Percentiles rank a stretch among this genome's conserved stretches.
phyloP scores from a whole-genome alignment of 2,888 invertebrate species.

The Sicus ferrugineus region DNA sequence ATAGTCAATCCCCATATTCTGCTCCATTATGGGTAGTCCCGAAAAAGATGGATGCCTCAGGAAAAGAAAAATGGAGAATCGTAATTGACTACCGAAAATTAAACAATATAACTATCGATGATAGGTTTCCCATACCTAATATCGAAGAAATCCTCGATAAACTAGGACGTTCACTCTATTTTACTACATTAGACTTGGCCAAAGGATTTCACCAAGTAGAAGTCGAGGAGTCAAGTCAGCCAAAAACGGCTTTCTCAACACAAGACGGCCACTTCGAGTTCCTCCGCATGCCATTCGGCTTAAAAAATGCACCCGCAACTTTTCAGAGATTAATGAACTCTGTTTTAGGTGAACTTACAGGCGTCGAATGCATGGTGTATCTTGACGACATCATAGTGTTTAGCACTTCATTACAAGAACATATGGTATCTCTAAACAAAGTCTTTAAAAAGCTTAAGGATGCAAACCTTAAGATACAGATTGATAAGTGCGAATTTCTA shows the following conservation, averaged over 20 bases:
- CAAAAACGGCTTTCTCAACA: constrained; percentile 39
- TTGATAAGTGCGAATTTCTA: too few species aligned
- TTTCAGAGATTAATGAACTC: too few species aligned
- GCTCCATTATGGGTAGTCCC: constrained; percentile 33
- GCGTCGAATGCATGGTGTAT: too few species aligned
- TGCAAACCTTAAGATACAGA: too few species aligned
- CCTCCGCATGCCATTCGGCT: constrained; percentile 36
- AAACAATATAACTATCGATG: constrained; percentile 35
- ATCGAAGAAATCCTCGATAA: constrained; percentile 35
- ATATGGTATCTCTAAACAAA: too few species aligned
- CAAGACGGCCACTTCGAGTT: constrained; percentile 37
- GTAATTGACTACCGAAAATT: constrained; percentile 36
- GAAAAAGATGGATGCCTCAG: constrained; percentile 29
- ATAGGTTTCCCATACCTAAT: constrained; percentile 36
- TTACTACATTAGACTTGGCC: constrained; percentile 39
- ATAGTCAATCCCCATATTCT: constrained; percentile 30
- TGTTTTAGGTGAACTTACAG: too few species aligned
- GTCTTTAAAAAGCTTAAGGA: too few species aligned
- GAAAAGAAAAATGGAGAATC: constrained; percentile 33
- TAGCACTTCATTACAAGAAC: too few species aligned
- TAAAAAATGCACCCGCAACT: constrained; percentile 38
- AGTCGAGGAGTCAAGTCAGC: constrained; percentile 32
- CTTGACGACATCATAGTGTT: too few species aligned
- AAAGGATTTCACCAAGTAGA: constrained; percentile 40
- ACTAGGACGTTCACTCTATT: constrained; percentile 31